Conservation (phyloP, 2,113 vertebrate genomes). For the Takifugu flavidus region DNA sequence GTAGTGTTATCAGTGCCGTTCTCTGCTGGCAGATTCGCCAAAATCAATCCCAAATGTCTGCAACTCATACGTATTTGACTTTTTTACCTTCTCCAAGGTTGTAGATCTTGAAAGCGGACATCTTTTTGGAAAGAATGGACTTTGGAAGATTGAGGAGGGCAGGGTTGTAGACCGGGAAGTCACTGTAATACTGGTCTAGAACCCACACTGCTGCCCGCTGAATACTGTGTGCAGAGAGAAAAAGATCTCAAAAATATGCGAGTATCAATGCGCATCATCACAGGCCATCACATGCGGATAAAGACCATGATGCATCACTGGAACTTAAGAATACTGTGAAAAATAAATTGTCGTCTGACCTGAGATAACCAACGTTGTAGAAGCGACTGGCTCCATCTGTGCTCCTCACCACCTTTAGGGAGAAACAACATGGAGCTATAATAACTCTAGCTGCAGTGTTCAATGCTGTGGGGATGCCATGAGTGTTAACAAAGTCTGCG, state of each 20-base stretch:
- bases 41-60: neutral
- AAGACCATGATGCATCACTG: constrained; percentile 21
- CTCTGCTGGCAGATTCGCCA: constrained; percentile 61
- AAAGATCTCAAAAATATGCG: rapidly evolving
- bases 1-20: constrained; percentile 87
- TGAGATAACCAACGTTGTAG: constrained; percentile 89
- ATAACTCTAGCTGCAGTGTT: no score
- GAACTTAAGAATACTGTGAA: neutral
- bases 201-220: constrained; percentile 91
- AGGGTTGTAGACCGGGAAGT: constrained; percentile 92
- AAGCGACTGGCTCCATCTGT: constrained; percentile 85
- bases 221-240: constrained; percentile 72
- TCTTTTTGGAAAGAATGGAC: constrained; percentile 92
- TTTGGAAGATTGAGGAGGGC: constrained; percentile 92
- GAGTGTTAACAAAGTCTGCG: no score
- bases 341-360: constrained; percentile 58
- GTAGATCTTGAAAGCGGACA: constrained; percentile 94
- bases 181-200: constrained; percentile 93
- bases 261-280: rapidly evolving
- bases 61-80: neutral
- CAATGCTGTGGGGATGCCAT: no score
- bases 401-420: constrained; percentile 86
- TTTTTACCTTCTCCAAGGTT: constrained; percentile 85
- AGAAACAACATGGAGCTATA: no score
- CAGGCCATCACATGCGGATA: neutral